Percentiles rank a stretch among this genome's conserved stretches.
These are phyloP conservation scores for Girardinus metallicus DNA, from an alignment of 2,797 vertebrate species.

Conservation along the genomic window DNA sequence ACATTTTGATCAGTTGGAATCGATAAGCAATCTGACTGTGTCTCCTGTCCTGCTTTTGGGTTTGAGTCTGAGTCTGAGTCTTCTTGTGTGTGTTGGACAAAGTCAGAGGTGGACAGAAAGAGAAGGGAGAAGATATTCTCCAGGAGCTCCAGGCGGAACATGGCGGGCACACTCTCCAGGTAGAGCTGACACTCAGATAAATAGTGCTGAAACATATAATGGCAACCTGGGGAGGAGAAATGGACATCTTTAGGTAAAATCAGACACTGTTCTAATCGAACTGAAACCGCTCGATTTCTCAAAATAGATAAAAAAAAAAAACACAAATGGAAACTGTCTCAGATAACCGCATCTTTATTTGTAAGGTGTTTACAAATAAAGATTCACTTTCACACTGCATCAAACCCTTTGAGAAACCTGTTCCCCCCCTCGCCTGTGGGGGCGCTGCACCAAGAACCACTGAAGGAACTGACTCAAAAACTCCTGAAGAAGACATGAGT, in stretches of 20 bases:
- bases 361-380: background rate
- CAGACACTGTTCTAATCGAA: background rate
- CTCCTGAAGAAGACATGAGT: too few relatives aligned
- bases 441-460: too few relatives aligned
- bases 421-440: too few relatives aligned
- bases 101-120: constrained; percentile 88
- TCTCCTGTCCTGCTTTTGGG: constrained; percentile 1
- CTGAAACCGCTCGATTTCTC: background rate
- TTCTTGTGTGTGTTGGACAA: constrained; percentile 70
- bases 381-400: too few relatives aligned
- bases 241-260: background rate
- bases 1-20: constrained; percentile 53
- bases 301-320: background rate
- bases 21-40: constrained; percentile 31
- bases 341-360: background rate
- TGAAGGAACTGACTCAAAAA: too few relatives aligned
- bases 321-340: constrained; percentile 18
- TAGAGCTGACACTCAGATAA: constrained; percentile 90
- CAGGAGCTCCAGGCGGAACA: constrained; percentile 92
- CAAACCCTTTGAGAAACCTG: too few relatives aligned
- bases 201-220: constrained; percentile 84
- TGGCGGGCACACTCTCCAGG: constrained; percentile 85
- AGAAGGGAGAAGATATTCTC: constrained; percentile 98
- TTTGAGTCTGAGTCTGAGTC: constrained; percentile 9
- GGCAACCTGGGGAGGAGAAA: constrained; percentile 73